Percentiles rank a stretch among this genome's conserved stretches.
These are phyloP conservation scores for Mya arenaria DNA, from an alignment of 1,140 invertebrate species.

Conservation along the genomic window DNA sequence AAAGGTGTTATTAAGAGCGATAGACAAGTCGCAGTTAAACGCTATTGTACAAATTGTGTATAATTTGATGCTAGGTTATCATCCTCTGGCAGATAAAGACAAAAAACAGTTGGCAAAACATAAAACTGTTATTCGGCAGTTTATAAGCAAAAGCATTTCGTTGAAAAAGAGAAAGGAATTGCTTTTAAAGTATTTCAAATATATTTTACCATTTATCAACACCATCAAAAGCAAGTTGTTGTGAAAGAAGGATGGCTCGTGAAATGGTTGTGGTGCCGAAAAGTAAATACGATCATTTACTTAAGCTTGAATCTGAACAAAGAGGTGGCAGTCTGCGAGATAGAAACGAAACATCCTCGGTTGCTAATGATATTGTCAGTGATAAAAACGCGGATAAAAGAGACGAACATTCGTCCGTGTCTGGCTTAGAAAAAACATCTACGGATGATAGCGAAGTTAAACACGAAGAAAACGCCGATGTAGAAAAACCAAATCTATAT, in stretches of 20 bases:
- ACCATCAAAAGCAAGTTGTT: not conserved
- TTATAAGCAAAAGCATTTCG: slow-evolving; percentile 13
- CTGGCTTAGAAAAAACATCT: not conserved
- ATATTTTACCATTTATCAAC: slow-evolving; percentile 30
- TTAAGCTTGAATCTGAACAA: not conserved
- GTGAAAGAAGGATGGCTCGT: slow-evolving; percentile 8
- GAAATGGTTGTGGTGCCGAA: slow-evolving; percentile 12
- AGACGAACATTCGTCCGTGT: not conserved
- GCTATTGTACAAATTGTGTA: too few relatives aligned
- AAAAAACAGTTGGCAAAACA: not conserved
- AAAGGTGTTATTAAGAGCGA: not conserved
- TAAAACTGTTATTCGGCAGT: slow-evolving; percentile 14
- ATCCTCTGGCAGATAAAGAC: too few relatives aligned
- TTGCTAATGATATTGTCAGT: not conserved
- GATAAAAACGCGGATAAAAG: not conserved
- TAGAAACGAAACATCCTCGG: too few relatives aligned
- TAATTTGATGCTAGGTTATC: too few relatives aligned
- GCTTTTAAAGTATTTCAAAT: slow-evolving; percentile 12
- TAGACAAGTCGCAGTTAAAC: too few relatives aligned
- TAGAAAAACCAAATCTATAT: slow-evolving; percentile 3
- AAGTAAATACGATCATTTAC: slow-evolving; percentile 26
- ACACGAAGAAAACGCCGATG: not conserved
- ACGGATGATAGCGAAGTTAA: not conserved
- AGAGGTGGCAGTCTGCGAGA: too few relatives aligned
- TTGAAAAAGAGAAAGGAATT: slow-evolving; percentile 25